phyloP scores from a whole-genome alignment of 2,888 invertebrate genomes.

The Pristionchus japonicus region DNA sequence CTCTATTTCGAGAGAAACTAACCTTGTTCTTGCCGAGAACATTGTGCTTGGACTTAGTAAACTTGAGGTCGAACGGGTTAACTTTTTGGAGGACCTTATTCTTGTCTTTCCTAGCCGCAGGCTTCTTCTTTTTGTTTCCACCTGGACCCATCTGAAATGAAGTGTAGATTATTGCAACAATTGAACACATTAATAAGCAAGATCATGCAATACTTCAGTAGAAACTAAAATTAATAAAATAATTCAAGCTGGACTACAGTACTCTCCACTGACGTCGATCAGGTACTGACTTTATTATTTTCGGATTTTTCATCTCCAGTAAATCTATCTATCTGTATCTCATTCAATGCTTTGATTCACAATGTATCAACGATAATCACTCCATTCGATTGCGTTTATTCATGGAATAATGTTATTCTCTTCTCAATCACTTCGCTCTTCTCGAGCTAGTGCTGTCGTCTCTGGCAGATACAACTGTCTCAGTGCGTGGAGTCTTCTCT shows the following conservation, averaged over 20 bases:
- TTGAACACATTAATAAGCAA: background rate
- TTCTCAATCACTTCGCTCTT: background rate
- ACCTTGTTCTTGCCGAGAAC: constrained; percentile 52
- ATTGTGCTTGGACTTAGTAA: constrained; percentile 62
- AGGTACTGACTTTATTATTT: background rate
- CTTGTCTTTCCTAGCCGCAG: constrained; percentile 28
- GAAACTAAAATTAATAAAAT: background rate
- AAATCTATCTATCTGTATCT: background rate
- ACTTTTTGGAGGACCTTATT: constrained; percentile 49
- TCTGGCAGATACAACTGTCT: background rate
- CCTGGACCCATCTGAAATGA: constrained; percentile 8
- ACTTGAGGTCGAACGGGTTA: constrained; percentile 72
- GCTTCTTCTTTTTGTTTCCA: constrained; percentile 35
- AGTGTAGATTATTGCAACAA: background rate
- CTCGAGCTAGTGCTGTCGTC: background rate
- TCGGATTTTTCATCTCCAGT: background rate
- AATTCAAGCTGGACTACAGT: background rate
- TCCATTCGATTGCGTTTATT: constrained; percentile 31
- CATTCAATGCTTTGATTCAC: background rate
- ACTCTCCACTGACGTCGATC: background rate
- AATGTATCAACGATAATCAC: background rate
- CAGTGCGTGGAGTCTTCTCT: background rate
- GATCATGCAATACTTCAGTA: background rate
- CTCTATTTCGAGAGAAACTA: background rate
- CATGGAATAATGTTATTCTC: background rate